Base-by-base conservation (phyloP, 1,140 invertebrate species). In the Cyclargus thomasi region DNA sequence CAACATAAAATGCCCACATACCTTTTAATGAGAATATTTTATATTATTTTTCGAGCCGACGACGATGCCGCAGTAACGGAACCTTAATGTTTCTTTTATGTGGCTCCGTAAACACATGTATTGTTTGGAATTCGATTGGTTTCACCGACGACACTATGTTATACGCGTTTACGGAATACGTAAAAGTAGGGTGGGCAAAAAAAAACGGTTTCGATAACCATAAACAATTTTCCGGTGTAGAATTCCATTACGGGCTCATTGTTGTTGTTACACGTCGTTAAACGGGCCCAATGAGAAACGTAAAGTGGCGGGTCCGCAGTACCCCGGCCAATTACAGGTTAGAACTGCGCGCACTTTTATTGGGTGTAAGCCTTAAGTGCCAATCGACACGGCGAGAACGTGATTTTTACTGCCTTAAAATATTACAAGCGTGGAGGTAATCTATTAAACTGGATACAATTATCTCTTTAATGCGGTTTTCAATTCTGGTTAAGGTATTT, bases 281-380 rank as follows among this genome's bases (percentile, higher is more conserved):
- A 89, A 82, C 81, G 74, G 77, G 77, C 75, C 86, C 86, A 89
- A 89, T 86, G 83, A 86, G 83, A 85, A 75, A 85, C 84, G 82
- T 88, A 86, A 86, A 89, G 69, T 76, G 73, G 76, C 76, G 71
- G 73, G 67, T 68, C 78, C 76, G 77, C 82, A 78, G 75, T 78
- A 79, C 68, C 73, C 78, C 78, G 78, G 83, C 87, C 87, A 90
- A 90, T 88, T 87, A 87, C 87, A 74, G 80, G 74, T 75, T 73
- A 77, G 71, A 77, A 76, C 71, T 74, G 70, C 66, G 78, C 73
- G 81, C 79, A 88, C 84, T 83, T 89, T 90, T 90, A 90, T 90
- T 90, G 86, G 86, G 83, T 88, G 86, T 83, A 87, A 83, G 83
- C 86, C 88, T 88, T 88, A 90, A 88, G 85, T 90, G 85, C 80